These are phyloP conservation scores for Dolichopus griseipennis DNA, from an alignment of 2,888 invertebrate species.

Conservation along the genomic window DNA sequence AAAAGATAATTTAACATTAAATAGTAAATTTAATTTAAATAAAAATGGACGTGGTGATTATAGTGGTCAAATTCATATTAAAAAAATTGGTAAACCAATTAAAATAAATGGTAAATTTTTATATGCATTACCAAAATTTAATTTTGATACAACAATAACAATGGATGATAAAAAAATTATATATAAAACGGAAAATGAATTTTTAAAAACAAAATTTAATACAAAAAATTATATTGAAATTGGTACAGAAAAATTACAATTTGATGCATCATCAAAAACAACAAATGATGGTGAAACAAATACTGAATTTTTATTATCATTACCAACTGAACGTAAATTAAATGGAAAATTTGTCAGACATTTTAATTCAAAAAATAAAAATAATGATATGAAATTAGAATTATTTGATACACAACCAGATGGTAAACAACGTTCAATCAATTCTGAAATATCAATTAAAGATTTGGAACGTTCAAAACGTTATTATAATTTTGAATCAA, in stretches of 20 bases:
- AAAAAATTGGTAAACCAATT: slow-evolving; percentile 50
- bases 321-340: slow-evolving; percentile 38
- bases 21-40: slow-evolving; percentile 53
- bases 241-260: slow-evolving; percentile 43
- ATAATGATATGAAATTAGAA: slow-evolving; percentile 45
- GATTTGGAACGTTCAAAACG: slow-evolving; percentile 42
- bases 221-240: slow-evolving; percentile 53
- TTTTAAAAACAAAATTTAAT: slow-evolving; percentile 47
- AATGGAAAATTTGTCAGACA: slow-evolving; percentile 36
- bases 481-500: slow-evolving; percentile 40
- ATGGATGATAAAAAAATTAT: slow-evolving; percentile 59
- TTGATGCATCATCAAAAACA: slow-evolving; percentile 31
- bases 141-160: slow-evolving; percentile 53
- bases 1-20: slow-evolving; percentile 53
- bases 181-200: slow-evolving; percentile 53
- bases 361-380: slow-evolving; percentile 40
- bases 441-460: slow-evolving; percentile 35
- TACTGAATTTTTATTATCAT: slow-evolving; percentile 27
- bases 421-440: slow-evolving; percentile 38
- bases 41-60: slow-evolving; percentile 58
- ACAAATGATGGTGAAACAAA: slow-evolving; percentile 30
- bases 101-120: slow-evolving; percentile 55
- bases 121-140: slow-evolving; percentile 52
- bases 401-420: slow-evolving; percentile 38
- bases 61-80: slow-evolving; percentile 31